A percentile compares a stretch with the other conserved stretches of the same genome.
These are phyloP conservation scores for cat (Felis catus) DNA, from an alignment of 2,113 vertebrate genomes.

Conservation along the genomic window F.catus_Fca126_mat1.0 CM031417.1:77132001-77132500, in stretches of 20 bases:
- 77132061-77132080: not conserved
- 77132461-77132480: not conserved
- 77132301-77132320: not conserved
- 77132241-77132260: not conserved
- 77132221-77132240: not conserved
- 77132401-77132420: not conserved
- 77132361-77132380: not conserved
- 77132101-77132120: not conserved
- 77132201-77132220: not conserved
- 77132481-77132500: not conserved
- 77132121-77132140: not conserved
- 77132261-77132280: not conserved
- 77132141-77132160: not conserved
- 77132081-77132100: not conserved
- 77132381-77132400: not conserved
- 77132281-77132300: not conserved
- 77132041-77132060: not conserved
- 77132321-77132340: not conserved
- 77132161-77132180: not conserved
- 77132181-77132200: not conserved
- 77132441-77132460: not conserved
- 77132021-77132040: not conserved
- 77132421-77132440: not conserved
- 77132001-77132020: not conserved
- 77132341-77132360: not conserved